phyloP scores from a whole-genome alignment of 2,113 vertebrate genomes.

The Hypanus sabinus region DNA sequence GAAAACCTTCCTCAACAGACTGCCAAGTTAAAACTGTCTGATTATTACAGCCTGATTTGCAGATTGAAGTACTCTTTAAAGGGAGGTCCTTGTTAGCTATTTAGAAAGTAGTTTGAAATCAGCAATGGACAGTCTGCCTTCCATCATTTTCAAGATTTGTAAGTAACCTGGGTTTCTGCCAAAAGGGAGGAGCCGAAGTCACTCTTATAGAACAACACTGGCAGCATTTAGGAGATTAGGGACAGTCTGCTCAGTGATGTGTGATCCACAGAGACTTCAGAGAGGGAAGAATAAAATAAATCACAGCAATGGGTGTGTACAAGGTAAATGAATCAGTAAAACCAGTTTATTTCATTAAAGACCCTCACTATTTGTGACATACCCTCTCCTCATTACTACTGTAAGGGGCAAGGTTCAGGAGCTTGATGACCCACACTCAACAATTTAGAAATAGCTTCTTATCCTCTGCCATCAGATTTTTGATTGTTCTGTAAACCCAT shows the following conservation, averaged over 20 bases:
- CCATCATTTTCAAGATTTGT: background rate
- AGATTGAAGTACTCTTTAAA: background rate
- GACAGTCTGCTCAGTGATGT: background rate
- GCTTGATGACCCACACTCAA: too few relatives aligned
- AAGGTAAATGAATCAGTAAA: background rate
- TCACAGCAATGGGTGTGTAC: background rate
- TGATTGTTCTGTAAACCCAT: too few relatives aligned
- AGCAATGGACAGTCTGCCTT: background rate
- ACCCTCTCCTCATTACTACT: too few relatives aligned
- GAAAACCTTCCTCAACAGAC: background rate
- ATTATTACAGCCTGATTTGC: background rate
- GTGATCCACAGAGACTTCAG: background rate
- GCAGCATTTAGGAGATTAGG: background rate
- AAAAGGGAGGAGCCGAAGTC: background rate
- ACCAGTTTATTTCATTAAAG: background rate
- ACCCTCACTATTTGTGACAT: too few relatives aligned
- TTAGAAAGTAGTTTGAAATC: background rate
- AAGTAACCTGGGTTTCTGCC: background rate
- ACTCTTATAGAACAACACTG: background rate
- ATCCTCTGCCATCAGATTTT: too few relatives aligned
- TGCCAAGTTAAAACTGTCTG: background rate
- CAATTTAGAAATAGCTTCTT: too few relatives aligned
- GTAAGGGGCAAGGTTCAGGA: too few relatives aligned
- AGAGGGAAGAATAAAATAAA: conserved; percentile 1
- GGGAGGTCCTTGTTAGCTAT: background rate